These are phyloP conservation scores for Microtus californicus DNA, from an alignment of 2,797 vertebrate species.

Conservation along the genomic window DNA sequence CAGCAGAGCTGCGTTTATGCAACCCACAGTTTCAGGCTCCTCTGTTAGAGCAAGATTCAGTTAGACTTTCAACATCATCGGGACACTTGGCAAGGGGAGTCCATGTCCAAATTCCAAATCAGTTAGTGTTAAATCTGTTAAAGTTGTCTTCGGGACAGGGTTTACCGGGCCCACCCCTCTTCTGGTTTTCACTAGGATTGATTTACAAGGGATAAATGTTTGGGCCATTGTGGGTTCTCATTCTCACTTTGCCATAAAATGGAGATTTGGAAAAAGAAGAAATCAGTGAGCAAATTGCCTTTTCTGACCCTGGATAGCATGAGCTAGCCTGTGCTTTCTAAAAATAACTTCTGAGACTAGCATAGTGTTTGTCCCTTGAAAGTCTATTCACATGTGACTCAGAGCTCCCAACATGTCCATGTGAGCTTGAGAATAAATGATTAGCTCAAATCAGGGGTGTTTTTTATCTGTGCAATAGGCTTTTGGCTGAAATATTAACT, in stretches of 20 bases:
- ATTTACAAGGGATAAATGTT: not conserved
- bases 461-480: not conserved
- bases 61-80: not conserved
- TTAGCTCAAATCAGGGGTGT: not conserved
- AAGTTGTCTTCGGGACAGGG: not conserved
- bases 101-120: constrained; percentile 1
- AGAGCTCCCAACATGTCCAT: not conserved
- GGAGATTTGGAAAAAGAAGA: constrained; percentile 27
- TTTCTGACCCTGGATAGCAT: constrained; percentile 7
- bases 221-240: not conserved
- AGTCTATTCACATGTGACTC: constrained; percentile 54
- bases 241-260: constrained; percentile 48
- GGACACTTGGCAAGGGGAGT: not conserved
- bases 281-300: constrained; percentile 22
- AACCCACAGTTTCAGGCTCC: not conserved
- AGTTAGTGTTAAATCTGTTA: constrained; percentile 9
- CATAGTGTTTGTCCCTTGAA: constrained; percentile 8
- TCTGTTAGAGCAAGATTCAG: not conserved
- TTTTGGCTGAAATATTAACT: constrained; percentile 53
- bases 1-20: no score
- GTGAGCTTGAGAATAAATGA: constrained; percentile 24
- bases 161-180: not conserved
- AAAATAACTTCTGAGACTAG: constrained; percentile 11
- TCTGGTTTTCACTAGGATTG: not conserved
- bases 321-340: not conserved